Base-by-base conservation (phyloP, 2,113 vertebrate species). In the Odontophorus gujanensis region DNA sequence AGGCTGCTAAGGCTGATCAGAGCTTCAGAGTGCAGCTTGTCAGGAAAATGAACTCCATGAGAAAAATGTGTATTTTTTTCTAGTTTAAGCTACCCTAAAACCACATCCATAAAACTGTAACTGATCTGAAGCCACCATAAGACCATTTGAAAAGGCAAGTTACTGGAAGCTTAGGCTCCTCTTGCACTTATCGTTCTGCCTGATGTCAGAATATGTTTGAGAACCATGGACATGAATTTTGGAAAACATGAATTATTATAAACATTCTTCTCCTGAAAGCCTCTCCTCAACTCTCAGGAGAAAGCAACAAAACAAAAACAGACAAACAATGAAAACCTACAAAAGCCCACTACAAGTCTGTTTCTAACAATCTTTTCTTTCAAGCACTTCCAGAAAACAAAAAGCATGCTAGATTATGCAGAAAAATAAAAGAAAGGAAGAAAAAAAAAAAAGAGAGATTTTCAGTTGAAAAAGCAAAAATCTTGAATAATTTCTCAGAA, bases 401-500 rank as follows among this genome's bases (percentile, higher is more conserved):
- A 84, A 79, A 45, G 1, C 4, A 62, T 76, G 19, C 11, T 77
- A 77, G 21, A 80, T 48, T 48, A 34, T 40, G 9, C 28, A 20
- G 42, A 8, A 3, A 4, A 30, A n/a, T n/a, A 24, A 24, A 25
- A 26, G 1, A 12, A 45, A 17, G 22, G 11, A 50, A 19, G 34
- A 5, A 20, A 19, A 24, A 25, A 26, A 42, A 25, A 24, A 36
- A 8, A 5, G 3, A 0, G 18, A 57, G 32, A 40, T 57, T 59
- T 72, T 92, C 67, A 72, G n/a, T 84, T 87, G 71, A 81, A 90
- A 66, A 84, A 93, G 63, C 26, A 91, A 92, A 91, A 91, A 65
- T 59, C 63, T 71, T 67, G 32, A 55, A 45, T 87, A 89, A 82
- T 92, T 81, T 72, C 47, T 90, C 38, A n/a, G 40, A 85, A 30